These are phyloP conservation scores for Diacarnus erythraeanus DNA, from an alignment of 37 sponge, comb jelly and placozoan genomes.

Conservation along the genomic window DNA sequence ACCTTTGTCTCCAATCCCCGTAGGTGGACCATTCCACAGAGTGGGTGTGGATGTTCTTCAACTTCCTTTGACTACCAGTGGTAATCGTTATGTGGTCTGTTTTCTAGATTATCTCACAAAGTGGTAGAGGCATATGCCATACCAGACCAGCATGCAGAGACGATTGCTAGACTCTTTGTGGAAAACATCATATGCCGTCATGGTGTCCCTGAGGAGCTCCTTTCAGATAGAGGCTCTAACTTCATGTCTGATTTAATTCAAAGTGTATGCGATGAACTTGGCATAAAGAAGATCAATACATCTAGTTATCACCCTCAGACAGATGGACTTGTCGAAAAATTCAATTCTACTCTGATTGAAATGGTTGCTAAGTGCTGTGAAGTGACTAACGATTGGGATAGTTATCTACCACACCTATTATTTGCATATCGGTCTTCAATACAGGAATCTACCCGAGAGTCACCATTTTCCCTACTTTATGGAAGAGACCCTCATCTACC, in stretches of 20 bases:
- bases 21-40: conserved; percentile 58
- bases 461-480: conserved; percentile 51
- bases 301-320: conserved; percentile 56
- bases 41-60: conserved; percentile 58
- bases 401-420: conserved; percentile 37
- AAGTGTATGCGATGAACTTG: conserved; percentile 23
- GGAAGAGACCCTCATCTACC: conserved; percentile 52
- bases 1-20: conserved; percentile 40
- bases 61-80: conserved; percentile 32
- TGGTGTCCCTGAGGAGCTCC: conserved; percentile 43
- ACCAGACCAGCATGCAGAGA: conserved; percentile 45
- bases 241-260: conserved; percentile 29
- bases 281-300: conserved; percentile 51
- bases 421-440: conserved; percentile 49
- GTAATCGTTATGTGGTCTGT: conserved; percentile 54
- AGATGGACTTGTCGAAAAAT: conserved; percentile 56
- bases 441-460: conserved; percentile 55
- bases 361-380: conserved; percentile 43
- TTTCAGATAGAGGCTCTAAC: conserved; percentile 9
- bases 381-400: conserved; percentile 36
- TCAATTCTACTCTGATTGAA: no score
- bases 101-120: conserved; percentile 67
- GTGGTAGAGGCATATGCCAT: conserved; percentile 65
- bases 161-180: conserved; percentile 50
- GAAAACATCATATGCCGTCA: conserved; percentile 33